A percentile compares a stretch with the other conserved stretches of the same genome.
Evolutionary conservation across 2,797 vertebrate species (phyloP).

Genomic region (Acanthurus lineatus): DNA sequence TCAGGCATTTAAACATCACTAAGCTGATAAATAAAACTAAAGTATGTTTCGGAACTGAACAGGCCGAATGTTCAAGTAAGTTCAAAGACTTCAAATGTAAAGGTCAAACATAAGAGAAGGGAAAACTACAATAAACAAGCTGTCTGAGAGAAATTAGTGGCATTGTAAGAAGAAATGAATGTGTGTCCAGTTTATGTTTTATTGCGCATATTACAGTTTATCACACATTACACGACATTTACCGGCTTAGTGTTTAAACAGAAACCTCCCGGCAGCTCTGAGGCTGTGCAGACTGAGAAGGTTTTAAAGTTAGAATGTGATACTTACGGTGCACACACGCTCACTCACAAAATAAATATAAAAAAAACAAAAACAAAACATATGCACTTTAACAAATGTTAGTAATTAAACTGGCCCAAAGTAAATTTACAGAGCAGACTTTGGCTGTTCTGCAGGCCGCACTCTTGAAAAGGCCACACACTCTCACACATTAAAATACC

Average conservation of each 20-base stretch:
- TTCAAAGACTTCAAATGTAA: not conserved
- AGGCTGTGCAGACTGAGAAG: not conserved
- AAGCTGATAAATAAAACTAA: not conserved
- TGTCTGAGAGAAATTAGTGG: not conserved
- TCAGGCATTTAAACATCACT: not conserved
- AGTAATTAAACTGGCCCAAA: conserved; percentile 23
- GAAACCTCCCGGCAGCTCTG: fast-evolving
- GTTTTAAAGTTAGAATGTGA: too few relatives aligned
- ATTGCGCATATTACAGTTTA: not conserved
- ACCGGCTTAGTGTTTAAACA: not conserved
- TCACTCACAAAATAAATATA: not conserved
- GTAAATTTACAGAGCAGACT: not conserved
- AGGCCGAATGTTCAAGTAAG: not conserved
- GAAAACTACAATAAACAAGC: not conserved
- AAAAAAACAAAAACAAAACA: not conserved
- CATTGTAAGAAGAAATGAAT: not conserved
- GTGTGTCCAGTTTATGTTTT: not conserved
- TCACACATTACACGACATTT: not conserved
- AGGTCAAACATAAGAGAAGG: conserved; percentile 41
- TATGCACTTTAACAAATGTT: not conserved
- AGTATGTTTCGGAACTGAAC: not conserved
- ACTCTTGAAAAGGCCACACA: conserved; percentile 43
- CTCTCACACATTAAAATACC: not conserved
- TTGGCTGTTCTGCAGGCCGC: conserved; percentile 49
- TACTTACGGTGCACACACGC: too few relatives aligned